Conservation (phyloP, 2,888 invertebrate species). For the Xestia rhomboidea region DNA sequence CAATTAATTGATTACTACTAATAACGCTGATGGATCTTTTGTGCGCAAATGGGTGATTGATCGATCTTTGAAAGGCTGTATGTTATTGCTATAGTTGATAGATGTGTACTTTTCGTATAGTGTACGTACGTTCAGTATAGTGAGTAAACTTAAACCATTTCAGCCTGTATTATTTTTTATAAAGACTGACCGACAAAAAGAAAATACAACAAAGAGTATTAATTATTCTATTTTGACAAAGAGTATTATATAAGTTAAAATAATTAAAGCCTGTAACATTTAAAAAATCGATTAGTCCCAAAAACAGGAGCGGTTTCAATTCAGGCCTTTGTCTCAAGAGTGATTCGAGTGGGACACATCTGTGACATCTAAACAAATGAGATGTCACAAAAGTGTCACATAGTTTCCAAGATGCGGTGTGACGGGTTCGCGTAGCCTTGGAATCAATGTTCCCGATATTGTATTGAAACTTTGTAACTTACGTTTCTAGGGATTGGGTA, state of each 20-base stretch:
- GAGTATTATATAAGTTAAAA: not conserved
- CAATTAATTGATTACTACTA: conserved; percentile 37
- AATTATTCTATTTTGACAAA: too few relatives aligned
- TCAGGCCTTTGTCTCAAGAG: not conserved
- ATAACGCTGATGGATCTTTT: conserved; percentile 39
- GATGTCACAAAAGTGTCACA: conserved; percentile 28
- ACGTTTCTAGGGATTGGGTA: not conserved
- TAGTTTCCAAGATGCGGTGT: conserved; percentile 11
- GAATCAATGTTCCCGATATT: conserved; percentile 31
- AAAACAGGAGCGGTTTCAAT: not conserved
- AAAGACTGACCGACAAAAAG: not conserved
- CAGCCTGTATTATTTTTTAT: not conserved
- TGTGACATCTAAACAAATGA: conserved; percentile 39
- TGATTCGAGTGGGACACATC: conserved; percentile 5
- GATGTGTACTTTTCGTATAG: too few relatives aligned
- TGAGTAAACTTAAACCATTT: not conserved
- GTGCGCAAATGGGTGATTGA: conserved; percentile 20
- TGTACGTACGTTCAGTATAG: not conserved
- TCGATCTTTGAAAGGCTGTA: not conserved
- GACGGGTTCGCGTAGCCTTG: not conserved
- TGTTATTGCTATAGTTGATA: not conserved
- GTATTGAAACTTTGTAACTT: conserved; percentile 18
- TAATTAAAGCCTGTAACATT: too few relatives aligned
- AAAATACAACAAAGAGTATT: not conserved
- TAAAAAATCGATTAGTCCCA: too few relatives aligned